Conservation (phyloP, 1,140 invertebrate species). For the Micrasema longulum region DNA sequence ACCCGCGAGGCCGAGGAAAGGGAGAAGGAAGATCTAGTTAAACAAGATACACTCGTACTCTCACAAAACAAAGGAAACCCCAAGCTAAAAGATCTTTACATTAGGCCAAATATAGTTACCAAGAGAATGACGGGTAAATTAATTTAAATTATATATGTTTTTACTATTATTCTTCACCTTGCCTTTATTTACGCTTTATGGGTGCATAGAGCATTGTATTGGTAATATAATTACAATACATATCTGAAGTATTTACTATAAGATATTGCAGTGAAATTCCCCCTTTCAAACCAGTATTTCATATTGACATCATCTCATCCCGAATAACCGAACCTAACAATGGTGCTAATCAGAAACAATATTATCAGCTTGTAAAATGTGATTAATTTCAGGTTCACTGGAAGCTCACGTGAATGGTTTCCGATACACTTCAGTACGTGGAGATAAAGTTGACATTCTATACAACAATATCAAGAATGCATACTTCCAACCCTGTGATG, state of each 20-base stretch:
- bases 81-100: slow-evolving; percentile 98
- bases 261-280: too few species aligned
- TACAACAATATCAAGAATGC: slow-evolving; percentile 99
- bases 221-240: too few species aligned
- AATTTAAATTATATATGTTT: slow-evolving; percentile 53
- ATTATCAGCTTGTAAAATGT: too few species aligned
- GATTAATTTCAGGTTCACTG: slow-evolving; percentile 71
- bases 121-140: slow-evolving; percentile 89
- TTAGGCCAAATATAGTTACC: slow-evolving; percentile 97
- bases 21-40: slow-evolving; percentile 98
- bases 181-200: too few species aligned
- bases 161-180: too few species aligned
- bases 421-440: slow-evolving; percentile 96
- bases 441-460: slow-evolving; percentile 98
- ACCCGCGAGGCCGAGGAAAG: slow-evolving; percentile 98
- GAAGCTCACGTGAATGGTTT: slow-evolving; percentile 99
- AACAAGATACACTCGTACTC: slow-evolving; percentile 97
- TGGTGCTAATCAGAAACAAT: too few species aligned
- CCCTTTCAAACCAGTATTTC: too few species aligned
- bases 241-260: too few species aligned
- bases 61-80: slow-evolving; percentile 98
- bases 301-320: too few species aligned
- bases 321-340: too few species aligned
- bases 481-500: slow-evolving; percentile 99
- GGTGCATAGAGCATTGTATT: too few species aligned